Conservation (phyloP, 1,140 invertebrate genomes). For the Melitaea cinxia region DNA sequence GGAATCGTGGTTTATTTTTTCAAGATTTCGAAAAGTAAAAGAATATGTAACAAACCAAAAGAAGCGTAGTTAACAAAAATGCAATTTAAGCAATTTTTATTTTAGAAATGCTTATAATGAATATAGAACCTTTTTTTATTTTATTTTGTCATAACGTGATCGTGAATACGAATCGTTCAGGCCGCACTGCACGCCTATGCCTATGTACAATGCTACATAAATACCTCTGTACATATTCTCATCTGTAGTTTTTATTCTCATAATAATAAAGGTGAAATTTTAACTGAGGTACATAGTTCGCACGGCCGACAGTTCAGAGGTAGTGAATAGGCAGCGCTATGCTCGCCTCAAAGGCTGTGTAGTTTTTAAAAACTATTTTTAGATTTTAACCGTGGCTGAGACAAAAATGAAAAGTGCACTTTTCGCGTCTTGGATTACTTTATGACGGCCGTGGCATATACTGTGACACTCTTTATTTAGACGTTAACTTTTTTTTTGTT, state of each 20-base stretch:
- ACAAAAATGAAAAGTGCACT: constrained; percentile 30
- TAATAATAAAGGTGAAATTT: constrained; percentile 29
- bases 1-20: no score
- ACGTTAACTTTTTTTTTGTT: background rate
- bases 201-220: constrained; percentile 19
- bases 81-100: no score
- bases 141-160: background rate
- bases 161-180: constrained; percentile 1
- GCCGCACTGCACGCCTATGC: background rate
- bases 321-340: constrained; percentile 31
- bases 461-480: constrained; percentile 14
- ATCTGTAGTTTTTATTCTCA: constrained; percentile 24
- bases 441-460: constrained; percentile 14
- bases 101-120: no score
- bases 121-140: background rate
- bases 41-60: no score
- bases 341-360: constrained; percentile 14
- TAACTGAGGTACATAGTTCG: constrained; percentile 9
- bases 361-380: constrained; percentile 35
- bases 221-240: constrained; percentile 3
- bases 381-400: constrained; percentile 30
- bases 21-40: no score
- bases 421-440: constrained; percentile 28
- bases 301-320: constrained; percentile 15
- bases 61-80: no score